Evolutionary conservation across 2,797 vertebrate species (phyloP), one percentile per base, ranked within the genome.

Genomic region (Lateolabrax maculatus): DNA sequence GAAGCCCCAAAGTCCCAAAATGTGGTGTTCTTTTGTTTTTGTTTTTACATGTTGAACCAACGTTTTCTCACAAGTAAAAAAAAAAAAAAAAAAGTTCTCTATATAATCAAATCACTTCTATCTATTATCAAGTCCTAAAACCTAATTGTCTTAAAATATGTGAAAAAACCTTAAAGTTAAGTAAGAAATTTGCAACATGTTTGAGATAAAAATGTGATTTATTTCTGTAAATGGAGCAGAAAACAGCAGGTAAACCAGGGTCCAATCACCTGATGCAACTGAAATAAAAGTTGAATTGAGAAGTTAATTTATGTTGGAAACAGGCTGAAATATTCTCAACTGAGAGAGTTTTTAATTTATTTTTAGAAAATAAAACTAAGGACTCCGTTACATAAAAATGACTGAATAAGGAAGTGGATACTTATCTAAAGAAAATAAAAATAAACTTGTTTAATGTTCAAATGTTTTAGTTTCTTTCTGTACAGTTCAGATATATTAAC

Each of bases 361-460:
- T 55, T 62, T 67, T 48, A 61, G 29, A 76, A 63, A 52, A 70
- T 65, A 7, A 61, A 75, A 37, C 11, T n/a, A 46, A 9, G 9
- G 44, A 43, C 25, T 27, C 9, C 11, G 3, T 48, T 39, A 46
- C 9, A 48, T 37, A 21, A 29, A 25, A 13, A 53, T n/a, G 36
- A 60, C 39, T 57, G 67, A 69, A 29, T 31, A 4, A 23, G 7
- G 18, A 49, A 61, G 12, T 60, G 1, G 8, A 18, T 3, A 29
- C 2, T 29, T 27, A 37, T 49, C 44, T 34, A 19, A 10, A 76
- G 61, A 37, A 69, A 68, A 51, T 25, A 46, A 12, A 39, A 29
- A 37, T 68, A 23, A 37, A 81, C 3, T 5, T 19, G 16, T 49
- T 19, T 34, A 39, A 18, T 44, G 15, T 37, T 41, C 7, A 39